These are phyloP conservation scores for Cromileptes altivelis DNA, from an alignment of 2,113 vertebrate genomes.

Conservation along the genomic window DNA sequence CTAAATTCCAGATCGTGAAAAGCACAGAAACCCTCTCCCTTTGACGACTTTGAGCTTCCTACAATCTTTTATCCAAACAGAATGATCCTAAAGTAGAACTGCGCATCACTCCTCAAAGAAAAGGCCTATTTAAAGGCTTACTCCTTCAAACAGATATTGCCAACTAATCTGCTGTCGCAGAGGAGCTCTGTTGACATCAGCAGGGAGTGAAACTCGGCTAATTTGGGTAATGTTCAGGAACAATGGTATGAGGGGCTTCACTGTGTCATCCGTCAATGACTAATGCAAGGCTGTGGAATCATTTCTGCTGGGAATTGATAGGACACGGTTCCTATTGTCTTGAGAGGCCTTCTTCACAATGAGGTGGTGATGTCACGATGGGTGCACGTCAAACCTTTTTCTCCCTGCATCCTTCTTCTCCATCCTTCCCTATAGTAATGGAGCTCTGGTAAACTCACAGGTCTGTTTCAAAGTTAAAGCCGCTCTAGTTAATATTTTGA, in stretches of 20 bases:
- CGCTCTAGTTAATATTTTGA: background rate
- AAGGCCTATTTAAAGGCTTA: conserved; percentile 27
- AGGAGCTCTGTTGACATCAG: conserved; percentile 59
- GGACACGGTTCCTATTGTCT: conserved; percentile 47
- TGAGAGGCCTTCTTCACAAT: conserved; percentile 10
- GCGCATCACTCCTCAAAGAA: conserved; percentile 26
- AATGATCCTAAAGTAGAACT: conserved; percentile 22
- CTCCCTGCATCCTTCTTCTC: background rate
- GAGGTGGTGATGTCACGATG: conserved; percentile 38
- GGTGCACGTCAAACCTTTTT: conserved; percentile 25
- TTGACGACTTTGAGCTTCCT: conserved; percentile 5
- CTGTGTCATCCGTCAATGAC: conserved; percentile 69
- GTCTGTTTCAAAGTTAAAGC: background rate
- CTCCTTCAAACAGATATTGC: conserved; percentile 57
- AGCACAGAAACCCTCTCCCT: conserved; percentile 8
- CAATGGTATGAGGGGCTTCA: conserved; percentile 50
- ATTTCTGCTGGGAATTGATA: conserved; percentile 54
- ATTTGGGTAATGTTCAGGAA: conserved; percentile 67
- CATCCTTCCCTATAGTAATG: background rate
- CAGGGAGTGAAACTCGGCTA: conserved; percentile 40
- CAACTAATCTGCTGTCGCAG: conserved; percentile 52
- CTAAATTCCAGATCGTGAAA: conserved; percentile 25
- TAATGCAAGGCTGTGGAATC: conserved; percentile 52
- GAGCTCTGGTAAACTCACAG: background rate
- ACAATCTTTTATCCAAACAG: conserved; percentile 49